These are phyloP conservation scores for Punctoribates punctum DNA, from an alignment of 2,888 invertebrate genomes.

Conservation along the genomic window DNA sequence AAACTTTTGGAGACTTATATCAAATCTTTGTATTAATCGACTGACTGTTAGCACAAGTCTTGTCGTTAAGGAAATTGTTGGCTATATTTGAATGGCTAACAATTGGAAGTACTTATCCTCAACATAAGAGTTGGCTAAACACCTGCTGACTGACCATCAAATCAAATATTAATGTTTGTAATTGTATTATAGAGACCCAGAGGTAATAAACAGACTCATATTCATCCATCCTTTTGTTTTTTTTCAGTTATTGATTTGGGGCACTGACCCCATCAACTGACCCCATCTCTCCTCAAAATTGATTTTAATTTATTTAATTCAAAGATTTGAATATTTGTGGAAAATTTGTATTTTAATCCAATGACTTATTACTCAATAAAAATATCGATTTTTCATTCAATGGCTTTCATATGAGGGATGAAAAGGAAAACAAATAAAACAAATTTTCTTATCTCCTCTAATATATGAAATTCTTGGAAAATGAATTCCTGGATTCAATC, in stretches of 20 bases:
- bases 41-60: too few relatives aligned
- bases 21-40: too few relatives aligned
- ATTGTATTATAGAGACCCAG: background rate
- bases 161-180: conserved; percentile 7
- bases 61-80: too few relatives aligned
- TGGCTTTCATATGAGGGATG: background rate
- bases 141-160: conserved; percentile 1
- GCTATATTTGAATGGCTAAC: background rate
- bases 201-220: background rate
- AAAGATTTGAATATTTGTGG: too few relatives aligned
- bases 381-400: background rate
- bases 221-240: background rate
- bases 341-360: background rate
- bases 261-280: background rate
- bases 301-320: background rate
- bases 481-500: background rate
- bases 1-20: too few relatives aligned
- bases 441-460: too few relatives aligned
- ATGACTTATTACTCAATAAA: background rate
- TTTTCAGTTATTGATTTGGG: background rate
- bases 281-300: too few relatives aligned
- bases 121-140: background rate
- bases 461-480: background rate
- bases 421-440: background rate
- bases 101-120: background rate